phyloP scores from a whole-genome alignment of 2,888 invertebrate genomes.

The Sesamia inferens region DNA sequence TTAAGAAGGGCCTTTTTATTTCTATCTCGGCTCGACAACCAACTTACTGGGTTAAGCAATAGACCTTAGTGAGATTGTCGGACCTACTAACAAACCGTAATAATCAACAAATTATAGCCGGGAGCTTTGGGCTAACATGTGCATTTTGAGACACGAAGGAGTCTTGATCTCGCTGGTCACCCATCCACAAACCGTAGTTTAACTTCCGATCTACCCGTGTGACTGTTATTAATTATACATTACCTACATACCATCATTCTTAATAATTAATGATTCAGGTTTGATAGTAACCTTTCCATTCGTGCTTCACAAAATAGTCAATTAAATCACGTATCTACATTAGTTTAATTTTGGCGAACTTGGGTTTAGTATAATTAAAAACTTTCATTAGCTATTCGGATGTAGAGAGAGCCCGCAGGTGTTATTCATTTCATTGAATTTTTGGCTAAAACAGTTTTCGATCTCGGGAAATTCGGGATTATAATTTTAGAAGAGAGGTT shows the following conservation, averaged over 20 bases:
- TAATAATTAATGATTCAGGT: slow-evolving; percentile 28
- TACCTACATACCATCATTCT: background rate
- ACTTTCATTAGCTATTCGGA: slow-evolving; percentile 26
- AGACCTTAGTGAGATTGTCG: too few species aligned
- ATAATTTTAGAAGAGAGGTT: background rate
- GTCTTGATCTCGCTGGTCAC: too few species aligned
- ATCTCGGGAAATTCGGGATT: background rate
- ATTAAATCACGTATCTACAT: slow-evolving; percentile 34
- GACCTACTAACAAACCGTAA: too few species aligned
- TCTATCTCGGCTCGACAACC: too few species aligned
- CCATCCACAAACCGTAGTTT: too few species aligned
- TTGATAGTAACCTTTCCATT: slow-evolving; percentile 10
- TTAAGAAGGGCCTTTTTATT: background rate
- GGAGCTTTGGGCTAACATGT: too few species aligned
- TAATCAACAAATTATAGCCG: too few species aligned
- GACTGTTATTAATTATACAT: background rate
- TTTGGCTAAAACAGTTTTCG: background rate
- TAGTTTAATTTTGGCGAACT: slow-evolving; percentile 13
- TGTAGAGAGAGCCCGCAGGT: slow-evolving; percentile 1
- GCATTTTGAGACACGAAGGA: too few species aligned
- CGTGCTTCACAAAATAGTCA: slow-evolving; percentile 18
- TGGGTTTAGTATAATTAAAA: slow-evolving; percentile 36
- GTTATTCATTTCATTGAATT: background rate
- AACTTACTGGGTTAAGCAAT: too few species aligned
- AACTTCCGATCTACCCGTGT: too few species aligned